These are phyloP conservation scores for Vesta saturnalis DNA, from an alignment of 2,888 invertebrate genomes.

Conservation along the genomic window DNA sequence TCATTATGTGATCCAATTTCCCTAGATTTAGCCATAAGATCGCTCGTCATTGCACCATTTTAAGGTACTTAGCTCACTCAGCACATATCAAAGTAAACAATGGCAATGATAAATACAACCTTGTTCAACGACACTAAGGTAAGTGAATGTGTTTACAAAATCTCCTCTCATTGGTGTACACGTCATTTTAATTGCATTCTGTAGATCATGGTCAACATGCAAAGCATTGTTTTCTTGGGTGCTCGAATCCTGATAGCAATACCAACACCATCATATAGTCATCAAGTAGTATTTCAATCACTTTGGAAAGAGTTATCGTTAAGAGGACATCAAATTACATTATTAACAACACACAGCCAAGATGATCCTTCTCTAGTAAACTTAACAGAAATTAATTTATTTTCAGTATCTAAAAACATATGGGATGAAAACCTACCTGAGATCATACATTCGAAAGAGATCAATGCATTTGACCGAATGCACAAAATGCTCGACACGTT, in stretches of 20 bases:
- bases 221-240: no score
- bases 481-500: not conserved
- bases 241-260: constrained; percentile 61
- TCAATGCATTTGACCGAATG: not conserved
- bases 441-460: not conserved
- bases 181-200: no score
- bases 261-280: constrained; percentile 63
- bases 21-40: no score
- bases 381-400: constrained; percentile 60
- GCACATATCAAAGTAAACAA: no score
- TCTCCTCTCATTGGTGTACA: no score
- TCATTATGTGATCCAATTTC: no score
- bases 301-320: constrained; percentile 61
- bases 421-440: constrained; percentile 5
- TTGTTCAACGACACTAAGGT: no score
- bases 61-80: no score
- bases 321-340: constrained; percentile 64
- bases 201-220: no score
- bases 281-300: constrained; percentile 62
- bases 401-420: constrained; percentile 51
- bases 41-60: no score
- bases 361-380: constrained; percentile 56
- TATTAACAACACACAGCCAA: constrained; percentile 61
- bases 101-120: no score
- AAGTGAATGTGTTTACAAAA: no score